phyloP scores from a whole-genome alignment of 2,888 invertebrate species.

The Aspidiotus rigidus region DNA sequence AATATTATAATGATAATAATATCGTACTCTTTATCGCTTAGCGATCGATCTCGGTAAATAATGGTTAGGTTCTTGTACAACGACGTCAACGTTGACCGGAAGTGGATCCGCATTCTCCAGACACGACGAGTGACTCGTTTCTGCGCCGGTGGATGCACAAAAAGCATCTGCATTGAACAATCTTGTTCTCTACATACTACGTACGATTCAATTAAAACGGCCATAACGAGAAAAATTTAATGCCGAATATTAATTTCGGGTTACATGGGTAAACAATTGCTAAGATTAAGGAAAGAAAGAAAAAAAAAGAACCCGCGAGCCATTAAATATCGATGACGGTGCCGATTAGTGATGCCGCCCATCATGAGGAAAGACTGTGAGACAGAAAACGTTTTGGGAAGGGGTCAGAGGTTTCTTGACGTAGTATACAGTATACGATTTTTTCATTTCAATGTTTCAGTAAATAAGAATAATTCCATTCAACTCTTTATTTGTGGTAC shows the following conservation, averaged over 20 bases:
- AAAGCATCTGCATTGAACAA: too few relatives aligned
- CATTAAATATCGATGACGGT: constrained; percentile 18
- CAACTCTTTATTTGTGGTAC: neutral
- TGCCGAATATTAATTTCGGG: constrained; percentile 20
- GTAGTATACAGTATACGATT: too few relatives aligned
- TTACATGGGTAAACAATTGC: constrained; percentile 18
- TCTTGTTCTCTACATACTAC: constrained; percentile 9
- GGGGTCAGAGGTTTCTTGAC: constrained; percentile 8
- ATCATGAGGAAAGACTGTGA: constrained; percentile 10
- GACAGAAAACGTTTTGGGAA: constrained; percentile 16
- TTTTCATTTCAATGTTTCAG: too few relatives aligned
- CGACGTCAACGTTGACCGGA: too few relatives aligned
- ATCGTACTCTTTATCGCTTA: too few relatives aligned
- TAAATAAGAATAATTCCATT: too few relatives aligned
- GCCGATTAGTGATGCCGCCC: constrained; percentile 25
- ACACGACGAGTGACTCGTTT: too few relatives aligned
- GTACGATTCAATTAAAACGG: constrained; percentile 20
- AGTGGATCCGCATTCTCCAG: too few relatives aligned
- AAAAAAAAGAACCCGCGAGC: neutral
- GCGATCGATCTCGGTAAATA: too few relatives aligned
- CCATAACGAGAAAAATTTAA: constrained; percentile 7
- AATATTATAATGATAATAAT: too few relatives aligned
- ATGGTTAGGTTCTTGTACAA: too few relatives aligned
- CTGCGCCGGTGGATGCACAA: too few relatives aligned
- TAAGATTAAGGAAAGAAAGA: neutral